Evolutionary conservation across 2,888 invertebrate genomes (phyloP).

Genomic region (Tromatobia lineatoria): DNA sequence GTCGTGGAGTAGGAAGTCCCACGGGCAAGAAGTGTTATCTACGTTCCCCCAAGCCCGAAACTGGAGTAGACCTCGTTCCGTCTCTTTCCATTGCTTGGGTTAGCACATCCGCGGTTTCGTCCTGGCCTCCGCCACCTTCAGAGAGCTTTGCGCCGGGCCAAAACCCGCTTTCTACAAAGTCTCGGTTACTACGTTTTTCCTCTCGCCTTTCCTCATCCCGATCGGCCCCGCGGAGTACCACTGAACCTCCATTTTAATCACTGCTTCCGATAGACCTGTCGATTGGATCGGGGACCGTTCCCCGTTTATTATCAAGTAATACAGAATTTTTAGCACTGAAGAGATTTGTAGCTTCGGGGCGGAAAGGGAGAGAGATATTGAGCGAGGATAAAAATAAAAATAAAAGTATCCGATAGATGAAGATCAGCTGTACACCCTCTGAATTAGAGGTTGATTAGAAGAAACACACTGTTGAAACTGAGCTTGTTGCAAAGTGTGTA

Average conservation of each 20-base stretch:
- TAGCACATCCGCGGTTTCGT: conserved; percentile 57
- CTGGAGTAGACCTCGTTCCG: conserved; percentile 64
- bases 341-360: too few relatives aligned
- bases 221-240: conserved; percentile 55
- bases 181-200: conserved; percentile 25
- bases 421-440: too few relatives aligned
- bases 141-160: conserved; percentile 37
- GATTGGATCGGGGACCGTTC: conserved; percentile 79
- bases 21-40: conserved; percentile 82
- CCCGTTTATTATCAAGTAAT: conserved; percentile 38
- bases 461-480: too few relatives aligned
- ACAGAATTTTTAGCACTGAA: background rate
- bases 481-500: too few relatives aligned
- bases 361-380: too few relatives aligned
- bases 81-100: conserved; percentile 33
- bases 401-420: too few relatives aligned
- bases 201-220: conserved; percentile 11
- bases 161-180: conserved; percentile 10
- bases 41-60: conserved; percentile 79
- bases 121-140: conserved; percentile 44
- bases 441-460: too few relatives aligned
- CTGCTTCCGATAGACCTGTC: conserved; percentile 78
- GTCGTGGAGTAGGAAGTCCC: conserved; percentile 78
- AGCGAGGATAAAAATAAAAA: too few relatives aligned
- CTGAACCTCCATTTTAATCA: conserved; percentile 79